Percentiles rank a stretch among this genome's conserved stretches.
Conservation (phyloP, 1,140 invertebrate species). For the Apolygus lucorum region DNA sequence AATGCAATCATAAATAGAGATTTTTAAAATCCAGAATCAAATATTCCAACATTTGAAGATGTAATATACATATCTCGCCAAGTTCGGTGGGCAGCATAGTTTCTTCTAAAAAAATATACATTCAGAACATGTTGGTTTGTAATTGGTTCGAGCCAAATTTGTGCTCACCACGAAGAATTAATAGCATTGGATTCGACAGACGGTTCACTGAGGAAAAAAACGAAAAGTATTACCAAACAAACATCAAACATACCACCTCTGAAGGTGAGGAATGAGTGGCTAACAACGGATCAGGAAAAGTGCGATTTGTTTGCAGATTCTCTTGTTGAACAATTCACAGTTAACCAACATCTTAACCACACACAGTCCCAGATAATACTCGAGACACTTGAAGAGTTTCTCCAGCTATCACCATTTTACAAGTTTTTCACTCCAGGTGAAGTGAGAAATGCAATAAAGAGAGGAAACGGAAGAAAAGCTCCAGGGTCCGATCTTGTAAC, state of each 20-base stretch:
- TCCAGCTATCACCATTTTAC: neutral
- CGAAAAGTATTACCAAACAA: neutral
- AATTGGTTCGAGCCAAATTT: too few species aligned
- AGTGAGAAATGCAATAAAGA: neutral
- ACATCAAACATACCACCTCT: neutral
- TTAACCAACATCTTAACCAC: neutral
- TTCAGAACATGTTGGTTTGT: too few species aligned
- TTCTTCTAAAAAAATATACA: too few species aligned
- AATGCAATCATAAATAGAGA: too few species aligned
- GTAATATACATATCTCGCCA: too few species aligned
- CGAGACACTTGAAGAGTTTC: neutral
- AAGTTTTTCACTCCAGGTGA: neutral
- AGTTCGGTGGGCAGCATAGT: too few species aligned
- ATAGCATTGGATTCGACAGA: neutral
- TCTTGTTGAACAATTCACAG: neutral
- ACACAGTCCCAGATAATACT: neutral
- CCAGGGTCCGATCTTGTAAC: neutral
- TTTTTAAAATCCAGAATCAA: too few species aligned
- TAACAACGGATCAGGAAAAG: neutral
- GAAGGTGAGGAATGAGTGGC: neutral
- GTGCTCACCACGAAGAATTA: neutral
- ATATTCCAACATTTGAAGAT: too few species aligned
- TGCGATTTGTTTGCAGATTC: neutral
- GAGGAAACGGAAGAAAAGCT: neutral
- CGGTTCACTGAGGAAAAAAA: conserved; percentile 1